These are phyloP conservation scores for Percopsis transmontana DNA, from an alignment of 2,113 vertebrate species.

Conservation along the genomic window DNA sequence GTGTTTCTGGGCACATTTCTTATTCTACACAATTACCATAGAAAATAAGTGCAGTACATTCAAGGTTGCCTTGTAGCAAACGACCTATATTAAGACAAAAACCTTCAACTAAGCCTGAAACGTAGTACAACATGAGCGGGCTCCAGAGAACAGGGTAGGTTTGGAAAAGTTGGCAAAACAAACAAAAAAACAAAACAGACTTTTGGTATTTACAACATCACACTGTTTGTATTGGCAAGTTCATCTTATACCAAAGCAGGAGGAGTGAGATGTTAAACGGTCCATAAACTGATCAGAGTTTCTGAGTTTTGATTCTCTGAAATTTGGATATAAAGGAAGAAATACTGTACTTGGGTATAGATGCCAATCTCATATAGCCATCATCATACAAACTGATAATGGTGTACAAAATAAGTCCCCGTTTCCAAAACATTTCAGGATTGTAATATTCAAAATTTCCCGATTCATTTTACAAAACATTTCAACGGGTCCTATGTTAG, in stretches of 20 bases:
- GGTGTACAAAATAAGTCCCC: too few relatives aligned
- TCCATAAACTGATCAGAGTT: background rate
- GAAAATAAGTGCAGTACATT: constrained; percentile 50
- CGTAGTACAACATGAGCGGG: background rate
- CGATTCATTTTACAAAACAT: too few relatives aligned
- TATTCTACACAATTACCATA: background rate
- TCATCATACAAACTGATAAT: too few relatives aligned
- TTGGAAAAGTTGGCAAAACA: background rate
- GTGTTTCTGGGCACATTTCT: background rate
- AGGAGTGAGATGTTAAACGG: background rate
- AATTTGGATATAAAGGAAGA: too few relatives aligned
- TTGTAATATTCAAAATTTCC: too few relatives aligned
- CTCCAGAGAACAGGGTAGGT: background rate
- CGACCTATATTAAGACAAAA: constrained; percentile 12
- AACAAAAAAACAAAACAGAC: background rate
- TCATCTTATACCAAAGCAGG: constrained; percentile 12
- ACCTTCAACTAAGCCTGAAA: constrained; percentile 1
- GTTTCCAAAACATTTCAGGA: too few relatives aligned
- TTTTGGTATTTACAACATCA: constrained; percentile 49
- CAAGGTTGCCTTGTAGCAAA: constrained; percentile 38
- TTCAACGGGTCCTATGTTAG: too few relatives aligned
- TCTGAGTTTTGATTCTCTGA: too few relatives aligned
- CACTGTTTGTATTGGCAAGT: constrained; percentile 37
- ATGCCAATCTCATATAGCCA: too few relatives aligned
- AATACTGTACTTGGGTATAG: too few relatives aligned